Conservation (phyloP, 92 coral and sea anemone species). For the Montipora capitata region DNA sequence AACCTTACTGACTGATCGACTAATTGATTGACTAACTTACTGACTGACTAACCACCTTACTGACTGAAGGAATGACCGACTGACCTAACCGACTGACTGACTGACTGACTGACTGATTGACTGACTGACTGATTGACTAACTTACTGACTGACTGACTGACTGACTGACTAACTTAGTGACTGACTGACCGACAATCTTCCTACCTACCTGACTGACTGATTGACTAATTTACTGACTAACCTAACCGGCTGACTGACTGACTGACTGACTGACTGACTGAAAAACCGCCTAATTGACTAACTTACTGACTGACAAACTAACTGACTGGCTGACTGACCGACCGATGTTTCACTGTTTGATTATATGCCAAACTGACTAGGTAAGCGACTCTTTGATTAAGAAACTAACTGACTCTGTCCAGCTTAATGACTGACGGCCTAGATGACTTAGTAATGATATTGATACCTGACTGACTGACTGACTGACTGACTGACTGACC, state of each 20-base stretch:
- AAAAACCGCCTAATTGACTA: background rate
- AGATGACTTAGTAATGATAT: too few species aligned
- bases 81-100: background rate
- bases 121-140: background rate
- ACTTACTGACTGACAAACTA: background rate
- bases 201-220: background rate
- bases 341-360: background rate
- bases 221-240: constrained; percentile 22
- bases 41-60: background rate
- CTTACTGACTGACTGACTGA: background rate
- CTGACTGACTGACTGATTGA: background rate
- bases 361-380: background rate
- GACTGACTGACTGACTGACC: constrained; percentile 11
- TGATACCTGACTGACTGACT: too few species aligned
- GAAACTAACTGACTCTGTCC: background rate
- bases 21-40: too few species aligned
- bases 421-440: too few species aligned
- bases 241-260: background rate
- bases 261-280: background rate
- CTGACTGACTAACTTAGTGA: background rate
- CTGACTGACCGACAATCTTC: background rate
- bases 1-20: background rate
- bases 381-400: background rate
- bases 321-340: background rate
- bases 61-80: constrained; percentile 4